phyloP scores from a whole-genome alignment of 2,797 vertebrate genomes.

The Bovichtus diacanthus region DNA sequence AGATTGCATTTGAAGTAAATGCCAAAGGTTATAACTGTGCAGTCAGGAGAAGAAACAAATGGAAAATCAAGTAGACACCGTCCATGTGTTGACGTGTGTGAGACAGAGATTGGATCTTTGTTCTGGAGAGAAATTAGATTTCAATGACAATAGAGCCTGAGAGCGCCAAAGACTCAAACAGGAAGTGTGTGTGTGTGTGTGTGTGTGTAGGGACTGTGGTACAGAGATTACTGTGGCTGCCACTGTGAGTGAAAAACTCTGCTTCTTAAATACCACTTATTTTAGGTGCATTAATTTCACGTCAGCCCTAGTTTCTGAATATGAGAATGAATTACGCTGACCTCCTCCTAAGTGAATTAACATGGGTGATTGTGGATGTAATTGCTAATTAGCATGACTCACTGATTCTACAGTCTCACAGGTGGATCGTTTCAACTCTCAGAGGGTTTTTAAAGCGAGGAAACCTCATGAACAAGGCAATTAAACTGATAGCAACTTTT shows the following conservation, averaged over 20 bases:
- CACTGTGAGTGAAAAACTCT: conserved; percentile 30
- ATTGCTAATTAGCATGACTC: conserved; percentile 81
- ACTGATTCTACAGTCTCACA: conserved; percentile 68
- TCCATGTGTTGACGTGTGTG: conserved; percentile 34
- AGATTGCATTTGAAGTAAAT: conserved; percentile 48
- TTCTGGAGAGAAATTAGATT: conserved; percentile 47
- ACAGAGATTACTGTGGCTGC: conserved; percentile 16
- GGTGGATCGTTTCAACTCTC: conserved; percentile 63
- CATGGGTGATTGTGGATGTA: conserved; percentile 78
- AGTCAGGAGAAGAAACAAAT: conserved; percentile 35
- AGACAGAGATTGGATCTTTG: conserved; percentile 33
- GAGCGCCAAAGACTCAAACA: conserved; percentile 18
- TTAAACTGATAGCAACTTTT: conserved; percentile 53
- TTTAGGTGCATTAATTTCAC: conserved; percentile 72
- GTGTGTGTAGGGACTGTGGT: not conserved
- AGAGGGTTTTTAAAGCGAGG: conserved; percentile 38
- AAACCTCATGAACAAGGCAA: conserved; percentile 57
- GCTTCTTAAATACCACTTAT: conserved; percentile 66
- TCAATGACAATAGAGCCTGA: conserved; percentile 39
- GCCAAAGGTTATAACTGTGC: conserved; percentile 31
- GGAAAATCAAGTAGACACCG: conserved; percentile 33
- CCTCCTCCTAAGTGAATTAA: conserved; percentile 78
- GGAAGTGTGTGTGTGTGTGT: not conserved
- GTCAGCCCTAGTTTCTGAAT: conserved; percentile 65
- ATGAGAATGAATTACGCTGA: conserved; percentile 77